These are phyloP conservation scores for Yponomeuta cagnagella DNA, from an alignment of 2,888 invertebrate genomes.

Conservation along the genomic window DNA sequence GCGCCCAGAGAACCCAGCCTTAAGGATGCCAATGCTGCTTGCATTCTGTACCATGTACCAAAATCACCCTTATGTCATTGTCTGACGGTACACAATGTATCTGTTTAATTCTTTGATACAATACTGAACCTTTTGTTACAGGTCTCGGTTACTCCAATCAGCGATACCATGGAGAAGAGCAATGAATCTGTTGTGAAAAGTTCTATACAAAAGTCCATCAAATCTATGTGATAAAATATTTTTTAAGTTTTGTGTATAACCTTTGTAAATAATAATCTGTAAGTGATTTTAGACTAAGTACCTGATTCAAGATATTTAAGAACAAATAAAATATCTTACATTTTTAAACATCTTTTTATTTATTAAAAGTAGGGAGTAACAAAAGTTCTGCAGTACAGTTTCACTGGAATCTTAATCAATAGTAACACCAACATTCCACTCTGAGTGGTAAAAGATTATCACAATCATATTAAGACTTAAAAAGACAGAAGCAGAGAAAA, in stretches of 20 bases:
- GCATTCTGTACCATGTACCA: too few species aligned
- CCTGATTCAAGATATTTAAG: neutral
- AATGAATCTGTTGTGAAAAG: slow-evolving; percentile 41
- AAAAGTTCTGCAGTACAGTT: neutral
- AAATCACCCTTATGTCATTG: too few species aligned
- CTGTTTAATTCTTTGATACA: too few species aligned
- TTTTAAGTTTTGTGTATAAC: neutral
- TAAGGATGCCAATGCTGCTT: too few species aligned
- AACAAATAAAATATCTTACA: neutral
- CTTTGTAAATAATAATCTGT: neutral
- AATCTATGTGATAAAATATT: slow-evolving; percentile 39
- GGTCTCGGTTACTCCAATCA: slow-evolving; percentile 58
- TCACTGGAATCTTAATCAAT: neutral
- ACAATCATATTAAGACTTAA: too few species aligned
- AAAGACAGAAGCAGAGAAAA: too few species aligned
- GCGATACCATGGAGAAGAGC: slow-evolving; percentile 34
- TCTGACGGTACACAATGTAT: too few species aligned
- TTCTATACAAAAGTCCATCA: slow-evolving; percentile 46
- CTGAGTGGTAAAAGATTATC: neutral
- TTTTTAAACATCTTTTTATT: neutral
- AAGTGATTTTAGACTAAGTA: neutral
- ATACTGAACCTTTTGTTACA: slow-evolving; percentile 27
- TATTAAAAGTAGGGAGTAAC: neutral
- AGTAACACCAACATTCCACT: neutral
- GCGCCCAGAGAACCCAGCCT: too few species aligned